Evolutionary conservation across 35 echinoderm and acorn worm genomes (phyloP).

Genomic region (Nesometra sesokonis): DNA sequence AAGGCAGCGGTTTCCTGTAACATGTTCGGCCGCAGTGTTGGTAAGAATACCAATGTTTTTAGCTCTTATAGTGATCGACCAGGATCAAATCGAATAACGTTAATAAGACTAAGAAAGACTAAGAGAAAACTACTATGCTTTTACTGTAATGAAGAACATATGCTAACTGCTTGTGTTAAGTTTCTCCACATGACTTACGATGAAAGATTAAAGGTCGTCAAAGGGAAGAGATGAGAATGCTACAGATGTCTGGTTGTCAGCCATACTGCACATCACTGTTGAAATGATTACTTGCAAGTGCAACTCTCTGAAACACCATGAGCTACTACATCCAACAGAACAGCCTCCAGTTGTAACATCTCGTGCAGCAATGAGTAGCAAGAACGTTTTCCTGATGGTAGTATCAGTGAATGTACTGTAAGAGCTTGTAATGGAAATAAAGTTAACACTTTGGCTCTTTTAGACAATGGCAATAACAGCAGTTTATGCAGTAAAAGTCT

Average conservation of each 20-base stretch:
- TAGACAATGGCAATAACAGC: slow-evolving; percentile 8
- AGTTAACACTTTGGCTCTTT: neutral
- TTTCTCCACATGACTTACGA: slow-evolving; percentile 1
- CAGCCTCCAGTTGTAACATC: neutral
- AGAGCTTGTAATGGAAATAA: neutral
- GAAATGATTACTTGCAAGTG: neutral
- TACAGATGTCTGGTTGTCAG: slow-evolving; percentile 16
- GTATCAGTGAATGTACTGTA: neutral
- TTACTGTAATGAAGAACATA: no score
- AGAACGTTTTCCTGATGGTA: neutral
- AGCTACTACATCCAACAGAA: slow-evolving; percentile 10
- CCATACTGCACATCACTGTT: neutral
- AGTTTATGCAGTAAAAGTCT: neutral
- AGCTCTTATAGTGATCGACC: no score
- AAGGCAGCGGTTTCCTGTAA: no score
- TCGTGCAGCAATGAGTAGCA: neutral
- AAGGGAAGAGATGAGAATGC: slow-evolving; percentile 15
- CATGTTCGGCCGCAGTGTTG: no score
- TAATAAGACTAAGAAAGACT: no score
- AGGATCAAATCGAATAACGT: no score
- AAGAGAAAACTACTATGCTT: no score
- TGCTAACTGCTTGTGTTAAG: no score
- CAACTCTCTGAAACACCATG: neutral
- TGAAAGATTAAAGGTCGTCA: slow-evolving; percentile 14
- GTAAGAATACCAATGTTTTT: no score